Base-by-base conservation (phyloP, 2,113 vertebrate species). In the Calyptommatus sinebrachiatus region DNA sequence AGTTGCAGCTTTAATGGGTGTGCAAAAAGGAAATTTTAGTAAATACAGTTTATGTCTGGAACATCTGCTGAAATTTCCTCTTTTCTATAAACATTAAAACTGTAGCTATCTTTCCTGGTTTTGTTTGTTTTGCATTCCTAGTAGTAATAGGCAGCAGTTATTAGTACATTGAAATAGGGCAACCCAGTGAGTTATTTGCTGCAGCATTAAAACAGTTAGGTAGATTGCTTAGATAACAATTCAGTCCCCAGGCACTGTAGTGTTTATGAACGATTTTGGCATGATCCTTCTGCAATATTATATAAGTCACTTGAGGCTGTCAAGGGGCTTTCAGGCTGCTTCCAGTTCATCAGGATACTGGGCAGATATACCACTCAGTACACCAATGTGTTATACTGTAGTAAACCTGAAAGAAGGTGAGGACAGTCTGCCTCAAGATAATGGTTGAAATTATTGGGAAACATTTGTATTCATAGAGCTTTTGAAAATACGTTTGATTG, bases 341-440 rank as follows among this genome's bases (percentile, higher is more conserved):
- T 57, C 73, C 73, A 61, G 7, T 45, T 75, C 31, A 45, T 7
- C 16, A 8, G 24, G 29, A 24, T 28, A 22, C n/a, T 60, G 48
- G 5, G 24, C 29, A 35, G 0, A 0, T 71, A 45, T 70, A 63
- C 50, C 53, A 88, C 77, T 85, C 82, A 86, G 79, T 79, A 79
- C 85, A 61, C 83, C 68, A 86, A 87, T 24, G 87, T 48, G 50
- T 46, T 16, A 81, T 70, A 83, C 84, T 84, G 79, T 70, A 83
- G 76, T 76, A 84, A 87, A 62, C 60, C 83, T 85, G 81, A 87
- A 83, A 63, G 21, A 22, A 14, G 4, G 53, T 35, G 67, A 82
- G 8, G 77, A 66, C 48, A 81, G 77, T 82, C 76, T 81, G 21
- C 60, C 60, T 84, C 77, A 8, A 1, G 80, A 68, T 66, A n/a